Evolutionary conservation across 2,113 vertebrate genomes (phyloP), one percentile per base, ranked within the genome.

Genomic region (Erythrolamprus reginae): DNA sequence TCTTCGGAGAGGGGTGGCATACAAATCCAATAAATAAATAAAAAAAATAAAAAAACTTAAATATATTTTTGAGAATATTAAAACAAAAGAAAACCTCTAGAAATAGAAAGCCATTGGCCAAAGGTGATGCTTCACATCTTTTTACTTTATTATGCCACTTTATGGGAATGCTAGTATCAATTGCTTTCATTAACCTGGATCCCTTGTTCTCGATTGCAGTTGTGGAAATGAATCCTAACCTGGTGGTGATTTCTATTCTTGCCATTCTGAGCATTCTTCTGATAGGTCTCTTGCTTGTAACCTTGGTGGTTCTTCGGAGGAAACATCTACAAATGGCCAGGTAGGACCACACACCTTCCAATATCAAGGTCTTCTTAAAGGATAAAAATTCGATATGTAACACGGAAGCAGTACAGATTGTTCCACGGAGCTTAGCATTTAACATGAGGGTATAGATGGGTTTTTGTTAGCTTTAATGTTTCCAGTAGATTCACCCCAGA

Each of bases 261-360:
- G 98, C 98, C 82, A 95, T 99, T 88, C 98, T 99, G 42, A 99
- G 98, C 87, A 93, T 98, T 28, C 97, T 99, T 28, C 96, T 99
- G 10, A 97, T 99, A 92, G 98, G 98, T 38, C 96, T 99, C 61
- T 96, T 99, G 45, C 95, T 99, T 7, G 97, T 99, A 12, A 98
- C 99, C 51, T 97, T 99, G 1, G 93, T 99, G 47, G 97, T 99
- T 0, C 97, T 99, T 0, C 97, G 99, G 5, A 98, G 98, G 88
- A 99, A 99, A 56, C 99, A 99, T 89, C 97, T 99, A 50, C 98
- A 99, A 95, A 98, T 99, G 97, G 97, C 97, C 51, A 97, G 98
- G 98, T 98, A 93, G 95, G 92, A 55, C 61, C 26, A 48, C 1
- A 51, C 48, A 33, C 12, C 1, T 92, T 51, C 2, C 88, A 28